These are phyloP conservation scores for Tretioscincus oriximinensis DNA, from an alignment of 2,113 vertebrate genomes.

Conservation along the genomic window DNA sequence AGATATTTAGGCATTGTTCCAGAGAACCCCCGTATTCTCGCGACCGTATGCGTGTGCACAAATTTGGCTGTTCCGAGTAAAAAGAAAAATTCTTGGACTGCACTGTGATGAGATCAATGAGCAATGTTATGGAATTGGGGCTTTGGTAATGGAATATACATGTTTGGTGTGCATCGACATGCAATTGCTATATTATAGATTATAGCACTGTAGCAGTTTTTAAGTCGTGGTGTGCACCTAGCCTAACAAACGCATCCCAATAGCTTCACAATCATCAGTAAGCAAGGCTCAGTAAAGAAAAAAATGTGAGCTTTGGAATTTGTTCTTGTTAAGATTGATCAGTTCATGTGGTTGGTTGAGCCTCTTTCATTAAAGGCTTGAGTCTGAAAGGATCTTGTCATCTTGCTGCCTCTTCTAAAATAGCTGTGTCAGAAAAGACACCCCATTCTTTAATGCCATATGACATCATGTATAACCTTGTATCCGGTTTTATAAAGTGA, in stretches of 20 bases:
- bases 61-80: too few relatives aligned
- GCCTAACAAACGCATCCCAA: not conserved
- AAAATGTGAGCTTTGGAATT: slow-evolving; percentile 11
- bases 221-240: not conserved
- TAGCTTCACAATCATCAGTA: slow-evolving; percentile 24
- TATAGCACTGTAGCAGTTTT: too few relatives aligned
- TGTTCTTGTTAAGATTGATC: slow-evolving; percentile 20
- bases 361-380: not conserved
- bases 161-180: too few relatives aligned
- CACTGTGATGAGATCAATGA: too few relatives aligned
- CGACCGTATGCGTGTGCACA: too few relatives aligned
- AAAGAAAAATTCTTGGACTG: too few relatives aligned
- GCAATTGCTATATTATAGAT: too few relatives aligned
- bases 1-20: too few relatives aligned
- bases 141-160: too few relatives aligned
- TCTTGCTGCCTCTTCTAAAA: not conserved
- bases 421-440: slow-evolving; percentile 16
- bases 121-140: too few relatives aligned
- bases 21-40: too few relatives aligned
- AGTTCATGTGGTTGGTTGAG: not conserved
- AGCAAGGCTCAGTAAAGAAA: slow-evolving; percentile 7
- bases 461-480: slow-evolving; percentile 4
- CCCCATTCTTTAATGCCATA: not conserved
- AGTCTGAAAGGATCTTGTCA: slow-evolving; percentile 1
- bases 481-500: not conserved